These are phyloP conservation scores for Syrphus vitripennis DNA, from an alignment of 2,888 invertebrate genomes.

Conservation along the genomic window DNA sequence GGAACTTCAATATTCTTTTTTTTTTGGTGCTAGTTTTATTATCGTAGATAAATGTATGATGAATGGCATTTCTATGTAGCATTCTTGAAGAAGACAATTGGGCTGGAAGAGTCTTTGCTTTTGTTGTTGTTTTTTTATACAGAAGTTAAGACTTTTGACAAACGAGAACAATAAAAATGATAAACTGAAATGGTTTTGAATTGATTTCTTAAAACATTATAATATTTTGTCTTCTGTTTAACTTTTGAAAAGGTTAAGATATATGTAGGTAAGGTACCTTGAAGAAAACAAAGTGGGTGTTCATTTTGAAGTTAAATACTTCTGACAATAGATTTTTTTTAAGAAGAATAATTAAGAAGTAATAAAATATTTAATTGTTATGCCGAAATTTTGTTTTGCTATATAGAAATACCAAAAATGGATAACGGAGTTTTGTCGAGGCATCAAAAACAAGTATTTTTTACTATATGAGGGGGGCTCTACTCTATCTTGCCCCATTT, in stretches of 20 bases:
- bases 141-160: background rate
- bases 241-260: no score
- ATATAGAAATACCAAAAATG: no score
- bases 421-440: no score
- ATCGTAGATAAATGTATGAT: constrained; percentile 24
- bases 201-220: background rate
- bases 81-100: background rate
- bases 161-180: background rate
- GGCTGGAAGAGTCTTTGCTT: background rate
- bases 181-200: background rate
- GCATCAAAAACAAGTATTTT: no score
- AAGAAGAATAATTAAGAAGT: no score
- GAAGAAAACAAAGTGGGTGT: background rate
- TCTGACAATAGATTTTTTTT: no score
- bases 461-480: no score
- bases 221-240: background rate
- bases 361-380: no score
- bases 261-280: no score
- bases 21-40: constrained; percentile 6
- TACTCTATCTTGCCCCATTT: no score
- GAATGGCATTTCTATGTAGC: constrained; percentile 13
- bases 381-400: no score
- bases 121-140: background rate
- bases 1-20: background rate
- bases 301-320: background rate